Evolutionary conservation across 2,888 invertebrate genomes (phyloP).

Genomic region (Apodemia duryi): DNA sequence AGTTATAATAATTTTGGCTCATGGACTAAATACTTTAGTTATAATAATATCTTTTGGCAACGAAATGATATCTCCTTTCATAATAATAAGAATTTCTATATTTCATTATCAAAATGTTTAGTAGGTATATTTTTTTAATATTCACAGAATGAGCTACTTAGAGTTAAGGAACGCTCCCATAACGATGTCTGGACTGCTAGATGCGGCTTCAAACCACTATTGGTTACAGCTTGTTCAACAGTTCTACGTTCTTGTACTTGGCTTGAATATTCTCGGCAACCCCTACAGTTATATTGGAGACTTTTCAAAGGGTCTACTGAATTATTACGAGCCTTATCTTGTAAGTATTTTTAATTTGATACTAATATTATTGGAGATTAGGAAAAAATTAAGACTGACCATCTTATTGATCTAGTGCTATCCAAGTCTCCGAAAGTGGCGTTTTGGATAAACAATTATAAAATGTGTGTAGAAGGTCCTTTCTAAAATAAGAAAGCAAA

Average conservation of each 20-base stretch:
- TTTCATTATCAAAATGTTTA: no score
- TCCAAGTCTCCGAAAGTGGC: no score
- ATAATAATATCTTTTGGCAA: no score
- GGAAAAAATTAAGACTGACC: no score
- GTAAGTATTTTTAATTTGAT: conserved; percentile 51
- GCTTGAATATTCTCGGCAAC: conserved; percentile 88
- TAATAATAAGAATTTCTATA: no score
- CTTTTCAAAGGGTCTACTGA: conserved; percentile 79
- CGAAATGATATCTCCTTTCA: no score
- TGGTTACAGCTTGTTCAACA: conserved; percentile 87
- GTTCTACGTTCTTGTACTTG: conserved; percentile 88
- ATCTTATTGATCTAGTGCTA: no score
- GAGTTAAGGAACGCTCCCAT: conserved; percentile 80
- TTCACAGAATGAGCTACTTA: conserved; percentile 82
- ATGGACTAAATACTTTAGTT: no score
- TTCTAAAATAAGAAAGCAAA: no score
- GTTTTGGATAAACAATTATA: not conserved
- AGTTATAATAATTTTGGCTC: no score
- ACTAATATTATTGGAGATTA: no score
- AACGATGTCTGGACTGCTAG: conserved; percentile 65
- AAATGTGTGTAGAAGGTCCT: not conserved
- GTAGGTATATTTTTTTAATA: not conserved
- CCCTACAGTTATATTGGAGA: conserved; percentile 84
- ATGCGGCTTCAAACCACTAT: conserved; percentile 82
- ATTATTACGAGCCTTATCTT: conserved; percentile 81